Percentiles rank a stretch among this genome's conserved stretches.
Evolutionary conservation across 2,113 vertebrate genomes (phyloP).

Genomic region (Thamnaconus septentrionalis): DNA sequence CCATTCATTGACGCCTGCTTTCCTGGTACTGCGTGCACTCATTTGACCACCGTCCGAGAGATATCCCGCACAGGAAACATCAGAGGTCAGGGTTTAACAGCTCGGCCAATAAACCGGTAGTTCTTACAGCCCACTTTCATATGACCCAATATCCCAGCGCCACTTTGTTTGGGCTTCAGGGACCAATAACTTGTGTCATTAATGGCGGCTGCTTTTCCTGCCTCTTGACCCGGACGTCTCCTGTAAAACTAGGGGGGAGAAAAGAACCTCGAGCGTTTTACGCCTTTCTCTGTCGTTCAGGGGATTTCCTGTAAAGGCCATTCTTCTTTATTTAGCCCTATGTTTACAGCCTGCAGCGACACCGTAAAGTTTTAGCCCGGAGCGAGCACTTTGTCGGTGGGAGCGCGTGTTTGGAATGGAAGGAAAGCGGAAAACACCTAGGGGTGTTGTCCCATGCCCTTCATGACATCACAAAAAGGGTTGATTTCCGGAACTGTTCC

Average conservation of each 20-base stretch:
- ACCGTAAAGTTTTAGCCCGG: too few species aligned
- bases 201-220: conserved; percentile 50
- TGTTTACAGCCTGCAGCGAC: too few species aligned
- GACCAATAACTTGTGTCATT: conserved; percentile 61
- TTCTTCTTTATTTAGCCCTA: background rate
- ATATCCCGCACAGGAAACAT: conserved; percentile 38
- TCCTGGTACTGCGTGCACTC: conserved; percentile 25
- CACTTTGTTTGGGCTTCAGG: conserved; percentile 40
- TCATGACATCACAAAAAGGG: too few species aligned
- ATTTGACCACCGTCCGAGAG: conserved; percentile 3
- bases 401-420: too few species aligned
- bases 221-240: conserved; percentile 56
- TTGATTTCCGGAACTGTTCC: too few species aligned
- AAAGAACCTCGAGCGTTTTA: background rate
- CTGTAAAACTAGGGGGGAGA: conserved; percentile 26
- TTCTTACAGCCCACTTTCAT: conserved; percentile 57
- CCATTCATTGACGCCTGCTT: background rate
- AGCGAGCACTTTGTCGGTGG: too few species aligned
- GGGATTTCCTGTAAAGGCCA: background rate
- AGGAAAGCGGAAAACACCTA: too few species aligned
- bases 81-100: conserved; percentile 64
- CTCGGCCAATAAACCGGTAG: conserved; percentile 52
- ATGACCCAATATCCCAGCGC: conserved; percentile 53
- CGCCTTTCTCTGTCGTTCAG: background rate
- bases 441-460: too few species aligned